These are phyloP conservation scores for Pao palembangensis DNA, from an alignment of 2,113 vertebrate species.

Conservation along the genomic window DNA sequence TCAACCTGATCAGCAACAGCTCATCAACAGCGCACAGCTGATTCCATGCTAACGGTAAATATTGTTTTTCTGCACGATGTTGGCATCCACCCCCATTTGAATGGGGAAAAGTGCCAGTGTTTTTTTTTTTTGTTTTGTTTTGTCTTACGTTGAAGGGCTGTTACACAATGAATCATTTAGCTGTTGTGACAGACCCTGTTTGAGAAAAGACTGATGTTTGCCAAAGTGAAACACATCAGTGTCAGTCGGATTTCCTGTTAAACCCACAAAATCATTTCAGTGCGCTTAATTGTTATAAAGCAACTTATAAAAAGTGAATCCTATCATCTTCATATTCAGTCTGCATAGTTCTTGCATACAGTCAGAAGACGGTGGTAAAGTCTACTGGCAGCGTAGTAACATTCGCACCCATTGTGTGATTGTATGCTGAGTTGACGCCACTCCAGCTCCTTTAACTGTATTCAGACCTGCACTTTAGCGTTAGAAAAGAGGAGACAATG, in stretches of 20 bases:
- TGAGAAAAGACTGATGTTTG: constrained; percentile 9
- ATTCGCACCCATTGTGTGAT: constrained; percentile 15
- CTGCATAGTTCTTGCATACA: constrained; percentile 9
- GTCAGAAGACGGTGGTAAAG: constrained; percentile 31
- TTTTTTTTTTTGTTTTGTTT: constrained; percentile 17
- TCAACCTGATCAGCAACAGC: constrained; percentile 63
- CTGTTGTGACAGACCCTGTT: constrained; percentile 10
- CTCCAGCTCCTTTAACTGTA: constrained; percentile 18
- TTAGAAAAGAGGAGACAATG: not conserved
- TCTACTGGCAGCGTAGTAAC: constrained; percentile 7
- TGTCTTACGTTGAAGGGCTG: not conserved
- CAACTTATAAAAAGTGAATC: too few species aligned
- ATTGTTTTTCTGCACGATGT: constrained; percentile 65
- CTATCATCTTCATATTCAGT: not conserved
- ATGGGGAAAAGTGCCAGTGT: constrained; percentile 7
- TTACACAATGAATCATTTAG: not conserved
- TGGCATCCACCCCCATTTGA: constrained; percentile 49
- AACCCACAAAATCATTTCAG: not conserved
- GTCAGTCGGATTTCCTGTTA: not conserved
- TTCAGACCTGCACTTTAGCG: constrained; percentile 29
- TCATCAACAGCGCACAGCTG: constrained; percentile 69
- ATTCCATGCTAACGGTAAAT: constrained; percentile 77
- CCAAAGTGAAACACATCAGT: constrained; percentile 33
- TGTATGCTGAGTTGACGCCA: constrained; percentile 21
- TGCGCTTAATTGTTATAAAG: too few species aligned